These are phyloP conservation scores for Dynastes grantii DNA, from an alignment of 2,888 invertebrate genomes.

Conservation along the genomic window DNA sequence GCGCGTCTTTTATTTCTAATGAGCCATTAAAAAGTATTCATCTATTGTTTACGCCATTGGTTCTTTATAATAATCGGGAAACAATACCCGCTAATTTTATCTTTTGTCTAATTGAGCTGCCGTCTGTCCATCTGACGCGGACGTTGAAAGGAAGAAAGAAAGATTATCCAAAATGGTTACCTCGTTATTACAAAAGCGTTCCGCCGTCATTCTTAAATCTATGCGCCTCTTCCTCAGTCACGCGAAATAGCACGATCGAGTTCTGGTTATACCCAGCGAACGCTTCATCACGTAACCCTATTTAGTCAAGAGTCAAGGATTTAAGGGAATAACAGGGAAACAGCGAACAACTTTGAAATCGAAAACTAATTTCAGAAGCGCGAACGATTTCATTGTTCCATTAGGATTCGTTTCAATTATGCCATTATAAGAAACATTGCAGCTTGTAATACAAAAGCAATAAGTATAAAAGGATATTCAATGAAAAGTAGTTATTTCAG, in stretches of 20 bases:
- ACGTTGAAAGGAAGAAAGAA: conserved; percentile 10
- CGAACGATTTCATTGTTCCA: neutral
- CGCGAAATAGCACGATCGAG: conserved; percentile 1
- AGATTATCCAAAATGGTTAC: conserved; percentile 31
- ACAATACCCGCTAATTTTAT: conserved; percentile 37
- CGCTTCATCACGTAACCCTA: conserved; percentile 14
- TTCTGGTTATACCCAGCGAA: neutral
- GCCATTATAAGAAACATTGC: neutral
- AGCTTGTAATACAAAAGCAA: neutral
- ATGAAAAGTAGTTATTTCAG: too few relatives aligned
- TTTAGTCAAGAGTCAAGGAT: neutral
- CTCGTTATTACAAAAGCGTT: conserved; percentile 21
- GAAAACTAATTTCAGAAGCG: neutral
- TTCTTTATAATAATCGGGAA: conserved; percentile 34
- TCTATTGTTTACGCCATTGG: conserved; percentile 18
- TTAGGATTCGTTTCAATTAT: neutral
- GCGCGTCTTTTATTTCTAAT: conserved; percentile 12
- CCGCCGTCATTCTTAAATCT: conserved; percentile 9
- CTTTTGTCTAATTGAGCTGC: conserved; percentile 29
- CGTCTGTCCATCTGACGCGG: neutral
- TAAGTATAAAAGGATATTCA: too few relatives aligned
- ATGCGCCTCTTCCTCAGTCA: neutral
- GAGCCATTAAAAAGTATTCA: conserved; percentile 36
- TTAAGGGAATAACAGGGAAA: neutral
- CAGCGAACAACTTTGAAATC: neutral